These are phyloP conservation scores for Drosophila maculinotata DNA, from an alignment of 2,888 invertebrate genomes.

Conservation along the genomic window DNA sequence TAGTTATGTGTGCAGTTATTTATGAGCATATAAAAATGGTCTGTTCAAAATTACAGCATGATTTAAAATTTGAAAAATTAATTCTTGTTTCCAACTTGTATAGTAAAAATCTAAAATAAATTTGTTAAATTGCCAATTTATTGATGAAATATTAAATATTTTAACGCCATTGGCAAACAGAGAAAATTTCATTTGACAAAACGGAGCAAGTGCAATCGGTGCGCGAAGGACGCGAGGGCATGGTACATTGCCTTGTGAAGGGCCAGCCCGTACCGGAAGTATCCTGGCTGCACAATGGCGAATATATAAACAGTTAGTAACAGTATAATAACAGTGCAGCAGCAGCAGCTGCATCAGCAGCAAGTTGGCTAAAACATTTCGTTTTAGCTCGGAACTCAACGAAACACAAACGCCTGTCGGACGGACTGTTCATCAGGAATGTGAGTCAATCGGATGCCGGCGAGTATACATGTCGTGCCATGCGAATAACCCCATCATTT, in stretches of 20 bases:
- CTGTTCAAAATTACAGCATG: too few relatives aligned
- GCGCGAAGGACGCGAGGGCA: slow-evolving; percentile 86
- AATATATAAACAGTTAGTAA: slow-evolving; percentile 83
- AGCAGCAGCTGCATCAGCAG: slow-evolving; percentile 35
- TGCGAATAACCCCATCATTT: slow-evolving; percentile 86
- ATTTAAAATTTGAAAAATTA: too few relatives aligned
- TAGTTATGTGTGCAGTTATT: too few relatives aligned
- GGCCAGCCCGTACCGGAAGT: slow-evolving; percentile 85
- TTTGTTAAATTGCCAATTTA: too few relatives aligned
- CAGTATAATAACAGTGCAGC: slow-evolving; percentile 12
- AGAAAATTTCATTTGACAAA: slow-evolving; percentile 86
- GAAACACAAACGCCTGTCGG: slow-evolving; percentile 86
- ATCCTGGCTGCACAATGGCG: slow-evolving; percentile 85
- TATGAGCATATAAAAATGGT: too few relatives aligned
- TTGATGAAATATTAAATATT: too few relatives aligned
- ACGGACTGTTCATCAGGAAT: slow-evolving; percentile 87
- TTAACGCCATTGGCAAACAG: slow-evolving; percentile 83
- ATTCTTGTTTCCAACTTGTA: too few relatives aligned
- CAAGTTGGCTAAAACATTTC: slow-evolving; percentile 13
- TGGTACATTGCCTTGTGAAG: slow-evolving; percentile 84
- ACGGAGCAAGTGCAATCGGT: slow-evolving; percentile 86
- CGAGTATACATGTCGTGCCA: slow-evolving; percentile 87
- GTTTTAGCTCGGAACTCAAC: slow-evolving; percentile 80
- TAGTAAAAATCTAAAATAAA: too few relatives aligned
- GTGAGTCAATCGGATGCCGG: slow-evolving; percentile 87